Base-by-base conservation (phyloP, 2,888 invertebrate genomes). In the Drosophila niveifrons region DNA sequence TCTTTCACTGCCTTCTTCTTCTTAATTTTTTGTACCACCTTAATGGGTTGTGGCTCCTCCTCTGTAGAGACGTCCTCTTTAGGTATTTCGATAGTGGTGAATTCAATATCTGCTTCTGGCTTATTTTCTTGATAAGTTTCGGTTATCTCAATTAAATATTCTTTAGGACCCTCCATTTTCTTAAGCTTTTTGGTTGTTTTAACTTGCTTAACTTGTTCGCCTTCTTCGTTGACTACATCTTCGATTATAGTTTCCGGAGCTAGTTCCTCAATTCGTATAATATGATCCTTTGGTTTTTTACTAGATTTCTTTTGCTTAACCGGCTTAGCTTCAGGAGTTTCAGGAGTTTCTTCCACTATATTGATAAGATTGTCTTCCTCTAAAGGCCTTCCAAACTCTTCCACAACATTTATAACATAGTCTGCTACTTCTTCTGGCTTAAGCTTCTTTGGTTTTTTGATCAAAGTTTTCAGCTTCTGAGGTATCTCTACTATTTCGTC, bases 51-150 rank as follows among this genome's bases (percentile, higher is more conserved):
- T 2, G 75, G 52, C 8, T 53, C 64, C 6, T 56, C 44, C 3
- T 50, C n/a, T 23, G 36, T 17, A 6, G 41, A 29, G 8, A 62
- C 29, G 36, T 87, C 78, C 3, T 78, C 78, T 53, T 61, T 74
- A 18, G 36, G 86, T 75, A 75, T 68, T 46, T 81, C 91, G 50
- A 90, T 89, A 59, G 91, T 91, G 28, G 91, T 91, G 11, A 93
- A 90, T 15, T 92, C 90, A 1, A 92, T 91, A 36, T 92, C 87
- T 8, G 93, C 93, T 88, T 93, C 90, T 2, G 88, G 84, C 18
- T 92, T 89, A 4, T 90, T 91, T 61, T 93, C 92, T 73, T 92
- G 90, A 72, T 92, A 89, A 0, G 92, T 90, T 7, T 92, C 92
- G 0, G 90, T 81, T 44, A 92, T 90, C 83, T 91, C 89, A 17